These are phyloP conservation scores for Crotalus adamanteus DNA, from an alignment of 2,797 vertebrate species.

Conservation along the genomic window DNA sequence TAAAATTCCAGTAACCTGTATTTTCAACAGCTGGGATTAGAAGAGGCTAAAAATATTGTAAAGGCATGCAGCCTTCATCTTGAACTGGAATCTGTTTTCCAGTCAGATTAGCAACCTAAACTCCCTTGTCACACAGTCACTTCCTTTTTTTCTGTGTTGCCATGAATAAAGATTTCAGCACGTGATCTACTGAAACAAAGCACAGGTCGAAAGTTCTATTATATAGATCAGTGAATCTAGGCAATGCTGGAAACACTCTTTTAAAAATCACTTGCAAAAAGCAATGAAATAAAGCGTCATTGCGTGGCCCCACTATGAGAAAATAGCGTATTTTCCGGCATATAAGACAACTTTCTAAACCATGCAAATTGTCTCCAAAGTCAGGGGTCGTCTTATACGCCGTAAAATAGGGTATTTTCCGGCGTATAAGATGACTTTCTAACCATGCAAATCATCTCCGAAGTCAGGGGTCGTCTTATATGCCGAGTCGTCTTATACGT, in stretches of 20 bases:
- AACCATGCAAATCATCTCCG: too few species aligned
- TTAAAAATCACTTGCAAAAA: neutral
- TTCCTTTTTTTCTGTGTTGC: neutral
- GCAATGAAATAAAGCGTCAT: neutral
- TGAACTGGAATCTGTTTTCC: neutral
- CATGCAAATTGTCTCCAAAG: too few species aligned
- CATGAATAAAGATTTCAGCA: neutral
- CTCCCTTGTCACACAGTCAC: neutral
- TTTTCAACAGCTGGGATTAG: neutral
- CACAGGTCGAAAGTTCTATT: neutral
- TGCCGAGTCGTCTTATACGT: too few species aligned
- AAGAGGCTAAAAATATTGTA: neutral
- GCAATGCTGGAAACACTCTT: too few species aligned
- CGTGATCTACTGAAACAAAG: neutral
- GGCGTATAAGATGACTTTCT: too few species aligned
- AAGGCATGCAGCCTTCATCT: neutral
- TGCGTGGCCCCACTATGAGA: too few species aligned
- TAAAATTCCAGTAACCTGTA: neutral
- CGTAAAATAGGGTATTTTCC: too few species aligned
- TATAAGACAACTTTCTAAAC: too few species aligned
- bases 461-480: too few species aligned
- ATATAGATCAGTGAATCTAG: neutral
- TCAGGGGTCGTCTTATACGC: too few species aligned
- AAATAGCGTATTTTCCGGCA: neutral
- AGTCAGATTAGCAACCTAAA: neutral